Conservation (phyloP, 2,113 vertebrate genomes). For the Siniperca knerii region DNA sequence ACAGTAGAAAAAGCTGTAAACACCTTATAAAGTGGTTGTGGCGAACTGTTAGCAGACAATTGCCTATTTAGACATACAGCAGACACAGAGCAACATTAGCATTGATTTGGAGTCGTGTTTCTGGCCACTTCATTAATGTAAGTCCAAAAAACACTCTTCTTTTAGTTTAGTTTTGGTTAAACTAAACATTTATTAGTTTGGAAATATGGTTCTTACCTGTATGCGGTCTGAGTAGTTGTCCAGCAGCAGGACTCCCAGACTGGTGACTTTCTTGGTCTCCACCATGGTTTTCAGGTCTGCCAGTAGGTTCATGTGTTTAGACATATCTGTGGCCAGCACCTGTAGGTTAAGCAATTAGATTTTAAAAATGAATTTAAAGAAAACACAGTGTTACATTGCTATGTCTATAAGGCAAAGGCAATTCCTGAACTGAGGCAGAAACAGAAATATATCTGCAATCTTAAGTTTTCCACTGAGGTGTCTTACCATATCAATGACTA, state of each 20-base stretch:
- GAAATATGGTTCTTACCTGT: constrained; percentile 83
- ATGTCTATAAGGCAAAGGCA: neutral
- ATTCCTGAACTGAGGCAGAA: neutral
- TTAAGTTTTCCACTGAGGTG: neutral
- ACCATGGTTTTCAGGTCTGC: constrained; percentile 97
- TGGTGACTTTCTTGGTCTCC: constrained; percentile 97
- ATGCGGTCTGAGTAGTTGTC: constrained; percentile 95
- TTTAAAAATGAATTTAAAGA: neutral
- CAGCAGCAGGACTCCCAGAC: constrained; percentile 90
- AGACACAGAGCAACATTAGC: neutral
- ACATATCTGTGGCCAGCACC: constrained; percentile 97
- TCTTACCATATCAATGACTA: constrained; percentile 93
- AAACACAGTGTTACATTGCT: neutral
- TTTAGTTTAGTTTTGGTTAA: too few relatives aligned
- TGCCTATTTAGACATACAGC: neutral
- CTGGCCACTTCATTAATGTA: too few relatives aligned
- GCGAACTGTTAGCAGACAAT: neutral
- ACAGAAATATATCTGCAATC: neutral
- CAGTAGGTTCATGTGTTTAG: constrained; percentile 95
- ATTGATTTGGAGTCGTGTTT: neutral
- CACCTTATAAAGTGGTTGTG: neutral
- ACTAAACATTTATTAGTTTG: too few relatives aligned
- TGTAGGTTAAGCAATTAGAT: constrained; percentile 43
- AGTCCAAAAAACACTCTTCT: too few relatives aligned
- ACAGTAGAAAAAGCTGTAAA: neutral